Evolutionary conservation across 2,113 vertebrate species (phyloP), one percentile per base, ranked within the genome.

Genomic region (Anarrhichthys ocellatus): DNA sequence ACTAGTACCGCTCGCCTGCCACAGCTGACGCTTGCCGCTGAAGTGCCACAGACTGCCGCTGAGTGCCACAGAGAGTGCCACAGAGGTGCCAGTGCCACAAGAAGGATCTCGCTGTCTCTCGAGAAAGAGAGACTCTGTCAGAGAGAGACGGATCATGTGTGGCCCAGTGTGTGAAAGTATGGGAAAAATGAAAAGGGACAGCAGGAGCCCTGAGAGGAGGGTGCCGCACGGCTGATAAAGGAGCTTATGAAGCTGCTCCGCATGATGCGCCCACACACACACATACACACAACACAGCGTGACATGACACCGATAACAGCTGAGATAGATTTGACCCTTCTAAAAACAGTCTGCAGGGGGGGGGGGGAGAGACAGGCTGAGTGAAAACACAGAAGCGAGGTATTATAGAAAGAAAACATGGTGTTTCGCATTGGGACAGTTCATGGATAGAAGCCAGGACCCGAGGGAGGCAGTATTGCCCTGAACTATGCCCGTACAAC

Each of bases 271-370:
- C 91, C 38, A 38, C 38, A 38, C 38, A 38, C 38, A 38, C 92
- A 94, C 77, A 81, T 9, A 93, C 94, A 93, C 83, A 92, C 89
- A 94, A 65, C 88, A 58, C 86, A 90, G 87, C 82, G 78, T 85
- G 92, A 93, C 90, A 85, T 65, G 78, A 86, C 82, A 88, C 87
- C 86, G 94, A 94, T 94, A 94, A 94, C 88, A 92, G 90, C 92
- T 84, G 66, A 90, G 91, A 92, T 88, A 89, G 80, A 91, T 87
- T 76, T 76, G 76, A 91, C 81, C 84, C 84, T 79, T 90, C 88
- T 94, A 94, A 88, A 92, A 95, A 89, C 90, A 92, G 87, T 75
- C 63, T 5, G 71, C 29, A 7, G 66, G 78, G 56, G n/a, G n/a
- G 58, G 73, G 87, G 82, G 69, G 52, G 83, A 56, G 64, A 56